Evolutionary conservation across 35 echinoderm and acorn worm genomes (phyloP).

Genomic region (Chiridota heheva): DNA sequence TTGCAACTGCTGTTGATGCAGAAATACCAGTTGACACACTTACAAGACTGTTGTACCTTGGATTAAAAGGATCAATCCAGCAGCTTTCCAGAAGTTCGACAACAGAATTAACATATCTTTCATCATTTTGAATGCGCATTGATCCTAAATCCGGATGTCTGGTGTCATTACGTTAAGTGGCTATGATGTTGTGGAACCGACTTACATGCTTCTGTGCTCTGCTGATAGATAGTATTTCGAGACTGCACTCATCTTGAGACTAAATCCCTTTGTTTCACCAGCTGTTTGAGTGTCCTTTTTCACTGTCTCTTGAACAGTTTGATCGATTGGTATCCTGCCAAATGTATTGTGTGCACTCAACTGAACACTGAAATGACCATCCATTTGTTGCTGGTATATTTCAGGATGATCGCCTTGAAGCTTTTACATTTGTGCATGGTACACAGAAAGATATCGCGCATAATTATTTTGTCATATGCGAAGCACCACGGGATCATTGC

Average conservation of each 20-base stretch:
- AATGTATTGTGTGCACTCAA: background rate
- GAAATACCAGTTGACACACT: background rate
- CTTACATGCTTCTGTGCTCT: too few species aligned
- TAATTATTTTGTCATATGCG: conserved; percentile 49
- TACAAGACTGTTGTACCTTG: background rate
- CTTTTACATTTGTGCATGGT: conserved; percentile 50
- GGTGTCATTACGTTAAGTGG: background rate
- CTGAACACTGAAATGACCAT: conserved; percentile 43
- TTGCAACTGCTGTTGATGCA: background rate
- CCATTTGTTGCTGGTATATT: background rate
- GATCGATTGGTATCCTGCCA: conserved; percentile 39
- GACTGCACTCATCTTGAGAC: conserved; percentile 22
- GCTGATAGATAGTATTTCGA: conserved; percentile 34
- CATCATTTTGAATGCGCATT: background rate
- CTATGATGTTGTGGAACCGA: background rate
- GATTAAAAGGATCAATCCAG: conserved; percentile 13
- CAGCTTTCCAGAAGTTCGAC: background rate
- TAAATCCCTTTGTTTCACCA: conserved; percentile 53
- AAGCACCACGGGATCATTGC: conserved; percentile 54
- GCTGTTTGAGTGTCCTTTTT: conserved; percentile 54
- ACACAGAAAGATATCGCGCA: conserved; percentile 49
- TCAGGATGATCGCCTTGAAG: conserved; percentile 7
- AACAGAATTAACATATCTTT: background rate
- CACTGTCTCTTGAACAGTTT: conserved; percentile 45
- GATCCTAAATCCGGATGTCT: background rate